These are phyloP conservation scores for Oeneis ivallda DNA, from an alignment of 2,888 invertebrate species.

Conservation along the genomic window DNA sequence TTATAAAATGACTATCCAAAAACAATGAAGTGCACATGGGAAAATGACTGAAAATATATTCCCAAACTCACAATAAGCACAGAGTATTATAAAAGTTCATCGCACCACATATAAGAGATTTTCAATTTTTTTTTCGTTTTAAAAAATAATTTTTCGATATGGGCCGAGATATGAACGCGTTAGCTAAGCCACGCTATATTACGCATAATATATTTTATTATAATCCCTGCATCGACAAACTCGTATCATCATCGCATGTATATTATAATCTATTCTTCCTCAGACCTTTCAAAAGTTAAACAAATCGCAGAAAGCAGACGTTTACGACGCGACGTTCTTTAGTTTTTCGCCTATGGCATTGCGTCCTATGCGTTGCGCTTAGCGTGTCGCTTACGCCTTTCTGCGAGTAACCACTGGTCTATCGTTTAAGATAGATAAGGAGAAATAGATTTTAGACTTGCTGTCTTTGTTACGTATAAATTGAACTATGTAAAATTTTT, in stretches of 20 bases:
- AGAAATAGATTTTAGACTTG: neutral
- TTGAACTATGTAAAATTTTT: neutral
- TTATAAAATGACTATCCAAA: conserved; percentile 50
- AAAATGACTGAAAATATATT: conserved; percentile 18
- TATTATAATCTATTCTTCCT: too few species aligned
- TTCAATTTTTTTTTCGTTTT: conserved; percentile 42
- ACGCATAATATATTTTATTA: conserved; percentile 10
- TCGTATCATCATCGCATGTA: neutral
- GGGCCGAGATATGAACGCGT: conserved; percentile 51
- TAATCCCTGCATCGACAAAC: neutral
- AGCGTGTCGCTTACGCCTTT: too few species aligned
- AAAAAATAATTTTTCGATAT: conserved; percentile 52
- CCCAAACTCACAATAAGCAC: conserved; percentile 10
- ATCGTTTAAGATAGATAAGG: too few species aligned
- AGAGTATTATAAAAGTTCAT: conserved; percentile 30
- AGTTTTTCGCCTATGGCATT: too few species aligned
- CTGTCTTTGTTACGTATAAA: neutral
- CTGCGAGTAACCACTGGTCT: too few species aligned
- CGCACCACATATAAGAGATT: conserved; percentile 16
- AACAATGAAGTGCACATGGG: conserved; percentile 26
- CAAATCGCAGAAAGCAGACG: too few species aligned
- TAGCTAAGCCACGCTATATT: conserved; percentile 35
- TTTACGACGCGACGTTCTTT: too few species aligned
- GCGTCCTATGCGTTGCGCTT: too few species aligned
- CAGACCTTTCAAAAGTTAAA: too few species aligned